Conservation (phyloP, 1,140 invertebrate genomes). For the Macrosteles quadrilineatus region DNA sequence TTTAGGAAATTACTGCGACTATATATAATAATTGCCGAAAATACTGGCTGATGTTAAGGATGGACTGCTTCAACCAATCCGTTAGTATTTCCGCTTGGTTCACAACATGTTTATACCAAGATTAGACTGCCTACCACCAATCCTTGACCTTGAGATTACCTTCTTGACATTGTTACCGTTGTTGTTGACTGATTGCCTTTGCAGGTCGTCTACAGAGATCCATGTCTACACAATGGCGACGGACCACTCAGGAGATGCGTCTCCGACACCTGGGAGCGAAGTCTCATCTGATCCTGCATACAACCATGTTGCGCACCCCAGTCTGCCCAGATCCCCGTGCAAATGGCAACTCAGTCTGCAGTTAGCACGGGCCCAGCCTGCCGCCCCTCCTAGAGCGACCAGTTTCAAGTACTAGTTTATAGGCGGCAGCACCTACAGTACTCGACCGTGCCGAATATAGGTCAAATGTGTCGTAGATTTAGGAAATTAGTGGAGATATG, state of each 20-base stretch:
- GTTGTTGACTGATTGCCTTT: too few relatives aligned
- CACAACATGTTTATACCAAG: too few relatives aligned
- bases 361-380: slow-evolving; percentile 10
- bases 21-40: too few relatives aligned
- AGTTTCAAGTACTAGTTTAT: slow-evolving; percentile 26
- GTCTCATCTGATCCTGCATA: slow-evolving; percentile 20
- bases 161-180: too few relatives aligned
- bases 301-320: not conserved
- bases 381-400: slow-evolving; percentile 26
- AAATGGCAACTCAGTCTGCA: slow-evolving; percentile 21
- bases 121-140: too few relatives aligned
- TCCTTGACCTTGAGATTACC: too few relatives aligned
- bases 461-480: not conserved
- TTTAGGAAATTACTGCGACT: too few relatives aligned
- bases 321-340: slow-evolving; percentile 18
- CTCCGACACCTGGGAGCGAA: slow-evolving; percentile 9
- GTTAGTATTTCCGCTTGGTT: too few relatives aligned
- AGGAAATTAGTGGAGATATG: too few relatives aligned
- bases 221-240: slow-evolving; percentile 11
- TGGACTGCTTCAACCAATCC: too few relatives aligned
- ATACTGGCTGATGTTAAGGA: too few relatives aligned
- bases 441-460: not conserved
- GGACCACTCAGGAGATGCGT: slow-evolving; percentile 17
- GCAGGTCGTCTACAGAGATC: slow-evolving; percentile 20
- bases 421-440: not conserved